A percentile compares a stretch with the other conserved stretches of the same genome.
phyloP scores from a whole-genome alignment of 2,797 vertebrate genomes.

The Acanthurus tractus region DNA sequence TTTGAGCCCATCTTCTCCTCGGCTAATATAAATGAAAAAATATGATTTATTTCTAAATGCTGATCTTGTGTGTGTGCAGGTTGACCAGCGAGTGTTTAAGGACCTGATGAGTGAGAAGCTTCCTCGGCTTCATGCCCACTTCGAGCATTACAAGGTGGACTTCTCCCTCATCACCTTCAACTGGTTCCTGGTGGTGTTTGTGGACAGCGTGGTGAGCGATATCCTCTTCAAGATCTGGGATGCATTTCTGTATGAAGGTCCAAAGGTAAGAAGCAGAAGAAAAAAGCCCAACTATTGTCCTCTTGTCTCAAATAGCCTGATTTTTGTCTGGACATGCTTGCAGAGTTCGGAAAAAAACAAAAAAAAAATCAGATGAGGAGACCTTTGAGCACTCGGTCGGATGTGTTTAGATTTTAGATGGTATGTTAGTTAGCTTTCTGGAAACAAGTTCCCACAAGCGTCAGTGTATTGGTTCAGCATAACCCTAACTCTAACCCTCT shows the following conservation, averaged over 20 bases:
- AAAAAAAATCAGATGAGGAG: neutral
- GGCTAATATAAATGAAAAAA: neutral
- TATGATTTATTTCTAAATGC: neutral
- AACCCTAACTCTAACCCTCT: no score
- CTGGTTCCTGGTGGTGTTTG: conserved; percentile 98
- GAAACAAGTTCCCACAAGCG: neutral
- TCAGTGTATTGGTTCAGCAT: neutral
- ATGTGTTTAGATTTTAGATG: neutral
- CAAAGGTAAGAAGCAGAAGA: conserved; percentile 88
- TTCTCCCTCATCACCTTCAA: conserved; percentile 99
- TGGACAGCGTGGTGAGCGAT: conserved; percentile 97
- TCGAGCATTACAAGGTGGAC: conserved; percentile 95
- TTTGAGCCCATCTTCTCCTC: neutral
- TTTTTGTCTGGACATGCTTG: neutral
- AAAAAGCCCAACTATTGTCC: neutral
- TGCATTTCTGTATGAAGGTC: conserved; percentile 96
- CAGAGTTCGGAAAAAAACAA: neutral
- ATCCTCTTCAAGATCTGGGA: conserved; percentile 99
- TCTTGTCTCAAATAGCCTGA: neutral
- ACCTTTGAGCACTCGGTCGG: neutral
- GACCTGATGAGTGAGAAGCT: conserved; percentile 97
- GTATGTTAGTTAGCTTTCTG: neutral
- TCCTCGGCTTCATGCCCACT: conserved; percentile 93
- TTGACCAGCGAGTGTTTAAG: conserved; percentile 97
- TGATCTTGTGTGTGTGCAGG: conserved; percentile 78